phyloP scores from a whole-genome alignment of 2,113 vertebrate genomes.

The Oceanodroma tethys region DNA sequence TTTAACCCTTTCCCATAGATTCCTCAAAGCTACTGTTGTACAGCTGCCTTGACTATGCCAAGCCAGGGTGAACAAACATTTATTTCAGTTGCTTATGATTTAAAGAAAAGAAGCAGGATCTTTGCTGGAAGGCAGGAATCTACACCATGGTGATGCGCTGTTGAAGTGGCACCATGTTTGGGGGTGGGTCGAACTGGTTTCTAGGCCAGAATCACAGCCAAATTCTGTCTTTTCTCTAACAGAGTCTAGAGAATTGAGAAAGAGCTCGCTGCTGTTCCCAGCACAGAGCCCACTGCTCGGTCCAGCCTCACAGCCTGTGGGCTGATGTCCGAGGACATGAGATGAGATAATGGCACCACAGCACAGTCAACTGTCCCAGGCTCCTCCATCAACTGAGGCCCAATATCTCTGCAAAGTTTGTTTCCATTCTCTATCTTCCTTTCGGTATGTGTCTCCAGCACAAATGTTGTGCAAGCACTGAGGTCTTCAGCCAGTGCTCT shows the following conservation, averaged over 20 bases:
- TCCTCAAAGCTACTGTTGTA: neutral
- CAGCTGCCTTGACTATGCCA: neutral
- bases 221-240: neutral
- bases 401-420: neutral
- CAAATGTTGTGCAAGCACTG: neutral
- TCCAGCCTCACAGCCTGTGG: neutral
- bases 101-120: neutral
- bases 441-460: neutral
- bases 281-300: neutral
- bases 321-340: rapidly evolving
- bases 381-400: neutral
- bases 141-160: rapidly evolving
- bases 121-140: neutral
- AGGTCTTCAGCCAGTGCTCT: neutral
- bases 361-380: neutral
- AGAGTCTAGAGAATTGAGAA: neutral
- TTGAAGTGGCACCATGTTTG: neutral
- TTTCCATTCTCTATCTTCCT: neutral
- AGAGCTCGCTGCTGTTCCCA: rapidly evolving
- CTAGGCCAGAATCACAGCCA: neutral
- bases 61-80: neutral
- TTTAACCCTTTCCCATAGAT: neutral
- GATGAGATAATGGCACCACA: neutral
- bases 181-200: neutral
- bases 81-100: neutral